Evolutionary conservation across 2,113 vertebrate genomes (phyloP), one percentile per base, ranked within the genome.

Genomic region (Daphoenositta chrysoptera): DNA sequence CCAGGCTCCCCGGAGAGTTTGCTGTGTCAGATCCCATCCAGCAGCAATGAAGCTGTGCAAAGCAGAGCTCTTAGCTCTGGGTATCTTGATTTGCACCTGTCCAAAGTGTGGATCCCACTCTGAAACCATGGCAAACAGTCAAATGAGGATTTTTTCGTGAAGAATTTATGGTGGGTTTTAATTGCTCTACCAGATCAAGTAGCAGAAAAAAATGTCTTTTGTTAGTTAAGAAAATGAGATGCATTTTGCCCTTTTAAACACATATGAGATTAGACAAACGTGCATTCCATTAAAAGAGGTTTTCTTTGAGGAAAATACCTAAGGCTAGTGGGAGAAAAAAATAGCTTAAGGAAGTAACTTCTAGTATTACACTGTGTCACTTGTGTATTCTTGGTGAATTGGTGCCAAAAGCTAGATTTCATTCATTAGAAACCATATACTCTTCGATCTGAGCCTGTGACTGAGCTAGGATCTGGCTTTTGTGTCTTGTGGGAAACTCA

Each of bases 291-390:
- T 81, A 66, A 44, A 83, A 68, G 12, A 44, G 12, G 13, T 86
- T 90, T 73, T 88, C 82, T 93, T 93, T 83, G 76, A 94, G 69
- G 85, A 89, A 93, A 93, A 88, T 96, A 93, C 61, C 85, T 96
- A 70, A 21, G 33, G 20, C 10, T 92, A 51, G 80, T 0, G 2
- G 76, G 77, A 64, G 31, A 73, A 70, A 92, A 93, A 96, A 93
- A 88, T 27, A 78, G n/a, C 15, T 83, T 44, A 64, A 68, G 88
- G 93, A 95, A 96, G 88, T 96, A 89, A 72, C 94, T 95, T 89
- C 94, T 95, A 94, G 83, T 84, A 44, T 95, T 96, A 96, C 94
- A 78, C 90, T 45, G 8, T 91, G 88, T 72, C 60, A 3, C 76
- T 50, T 1, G 69, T 89, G 92, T 75, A 90, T 94, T 93, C 83